phyloP scores from a whole-genome alignment of 2,888 invertebrate species.

The Scotopteryx bipunctaria region DNA sequence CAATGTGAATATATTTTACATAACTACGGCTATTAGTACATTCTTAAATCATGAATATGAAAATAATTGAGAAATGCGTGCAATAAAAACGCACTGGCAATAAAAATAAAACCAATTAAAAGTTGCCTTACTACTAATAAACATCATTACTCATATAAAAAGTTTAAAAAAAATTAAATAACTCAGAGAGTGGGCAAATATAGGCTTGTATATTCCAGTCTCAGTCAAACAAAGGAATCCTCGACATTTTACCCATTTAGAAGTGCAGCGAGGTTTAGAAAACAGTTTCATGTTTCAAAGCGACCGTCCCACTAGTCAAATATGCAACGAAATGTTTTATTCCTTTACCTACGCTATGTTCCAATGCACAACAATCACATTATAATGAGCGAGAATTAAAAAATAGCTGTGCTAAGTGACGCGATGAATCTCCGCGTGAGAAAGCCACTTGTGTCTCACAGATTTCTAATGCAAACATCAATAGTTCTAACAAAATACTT shows the following conservation, averaged over 20 bases:
- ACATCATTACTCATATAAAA: too few relatives aligned
- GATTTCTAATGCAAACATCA: conserved; percentile 79
- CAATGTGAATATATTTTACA: too few relatives aligned
- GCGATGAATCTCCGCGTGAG: conserved; percentile 59
- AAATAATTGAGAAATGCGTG: too few relatives aligned
- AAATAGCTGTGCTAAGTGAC: conserved; percentile 22
- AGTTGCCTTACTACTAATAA: too few relatives aligned
- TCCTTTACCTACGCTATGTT: background rate
- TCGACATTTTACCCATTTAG: background rate
- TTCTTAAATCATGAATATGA: too few relatives aligned
- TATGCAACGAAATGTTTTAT: background rate
- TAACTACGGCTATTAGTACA: too few relatives aligned
- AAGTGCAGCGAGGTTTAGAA: background rate
- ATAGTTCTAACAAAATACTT: conserved; percentile 72
- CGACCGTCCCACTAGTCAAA: background rate
- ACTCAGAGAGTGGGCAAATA: too few relatives aligned
- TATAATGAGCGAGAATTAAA: conserved; percentile 12
- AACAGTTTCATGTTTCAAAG: background rate
- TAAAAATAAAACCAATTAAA: too few relatives aligned
- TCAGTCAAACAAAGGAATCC: background rate
- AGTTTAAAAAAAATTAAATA: too few relatives aligned
- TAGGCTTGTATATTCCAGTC: too few relatives aligned
- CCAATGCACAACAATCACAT: background rate
- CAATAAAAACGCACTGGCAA: too few relatives aligned
- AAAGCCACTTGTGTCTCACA: conserved; percentile 71